Conservation (phyloP, 2,113 vertebrate species). For the Macroglossus sobrinus region DNA sequence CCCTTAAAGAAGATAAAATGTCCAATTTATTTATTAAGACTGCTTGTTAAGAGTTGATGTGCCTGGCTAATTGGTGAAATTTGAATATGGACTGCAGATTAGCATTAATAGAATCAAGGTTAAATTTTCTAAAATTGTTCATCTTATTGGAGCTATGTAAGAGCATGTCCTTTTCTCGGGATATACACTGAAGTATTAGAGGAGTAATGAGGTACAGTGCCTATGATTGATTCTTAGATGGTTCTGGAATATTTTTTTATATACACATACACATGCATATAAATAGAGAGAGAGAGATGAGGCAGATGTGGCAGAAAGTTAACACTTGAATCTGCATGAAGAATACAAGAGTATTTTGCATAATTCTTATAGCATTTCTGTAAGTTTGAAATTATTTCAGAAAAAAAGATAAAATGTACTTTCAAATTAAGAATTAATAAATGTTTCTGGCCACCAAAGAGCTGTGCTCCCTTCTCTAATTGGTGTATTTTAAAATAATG, state of each 20-base stretch:
- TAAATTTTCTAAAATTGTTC: neutral
- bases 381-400: constrained; percentile 10
- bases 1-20: neutral
- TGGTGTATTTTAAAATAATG: constrained; percentile 48
- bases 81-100: neutral
- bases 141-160: neutral
- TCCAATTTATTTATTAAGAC: neutral
- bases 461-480: constrained; percentile 78
- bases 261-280: neutral
- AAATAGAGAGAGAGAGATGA: neutral
- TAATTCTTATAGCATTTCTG: neutral
- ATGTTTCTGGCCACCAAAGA: constrained; percentile 79
- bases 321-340: neutral
- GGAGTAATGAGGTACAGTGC: neutral
- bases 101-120: neutral
- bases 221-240: neutral
- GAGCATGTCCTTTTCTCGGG: neutral
- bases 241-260: neutral
- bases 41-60: neutral
- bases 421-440: constrained; percentile 73
- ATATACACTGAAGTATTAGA: neutral
- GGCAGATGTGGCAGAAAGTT: neutral
- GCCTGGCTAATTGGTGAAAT: constrained; percentile 14
- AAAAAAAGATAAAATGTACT: neutral
- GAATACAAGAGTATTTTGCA: neutral